phyloP scores from a whole-genome alignment of 2,888 invertebrate genomes.

The Heliconius sara region DNA sequence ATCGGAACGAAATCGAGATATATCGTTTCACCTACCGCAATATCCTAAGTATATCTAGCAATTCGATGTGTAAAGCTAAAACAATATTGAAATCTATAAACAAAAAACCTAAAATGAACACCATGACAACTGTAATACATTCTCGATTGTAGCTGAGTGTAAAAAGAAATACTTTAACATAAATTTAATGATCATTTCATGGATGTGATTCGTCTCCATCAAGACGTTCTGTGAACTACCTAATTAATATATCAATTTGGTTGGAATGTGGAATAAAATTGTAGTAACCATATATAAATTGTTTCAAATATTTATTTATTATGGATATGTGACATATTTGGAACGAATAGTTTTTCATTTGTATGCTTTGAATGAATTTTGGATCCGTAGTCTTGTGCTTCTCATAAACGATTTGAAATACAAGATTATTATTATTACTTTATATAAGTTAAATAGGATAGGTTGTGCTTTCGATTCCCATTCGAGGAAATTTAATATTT shows the following conservation, averaged over 20 bases:
- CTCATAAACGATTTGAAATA: not conserved
- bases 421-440: not conserved
- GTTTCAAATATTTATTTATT: not conserved
- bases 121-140: not conserved
- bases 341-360: not conserved
- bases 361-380: not conserved
- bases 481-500: too few relatives aligned
- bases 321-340: constrained; percentile 10
- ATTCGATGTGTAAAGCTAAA: too few relatives aligned
- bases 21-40: too few relatives aligned
- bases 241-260: constrained; percentile 26
- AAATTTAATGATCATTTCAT: constrained; percentile 14
- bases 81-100: too few relatives aligned
- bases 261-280: constrained; percentile 21
- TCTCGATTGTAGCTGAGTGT: constrained; percentile 2
- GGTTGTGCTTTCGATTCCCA: too few relatives aligned
- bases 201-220: not conserved
- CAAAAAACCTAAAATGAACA: not conserved
- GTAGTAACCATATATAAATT: constrained; percentile 13
- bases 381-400: not conserved
- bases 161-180: constrained; percentile 24
- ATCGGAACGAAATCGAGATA: too few relatives aligned
- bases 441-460: too few relatives aligned
- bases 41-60: too few relatives aligned
- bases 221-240: constrained; percentile 16